These are phyloP conservation scores for Syngnathus floridae DNA, from an alignment of 2,113 vertebrate species.

Conservation along the genomic window DNA sequence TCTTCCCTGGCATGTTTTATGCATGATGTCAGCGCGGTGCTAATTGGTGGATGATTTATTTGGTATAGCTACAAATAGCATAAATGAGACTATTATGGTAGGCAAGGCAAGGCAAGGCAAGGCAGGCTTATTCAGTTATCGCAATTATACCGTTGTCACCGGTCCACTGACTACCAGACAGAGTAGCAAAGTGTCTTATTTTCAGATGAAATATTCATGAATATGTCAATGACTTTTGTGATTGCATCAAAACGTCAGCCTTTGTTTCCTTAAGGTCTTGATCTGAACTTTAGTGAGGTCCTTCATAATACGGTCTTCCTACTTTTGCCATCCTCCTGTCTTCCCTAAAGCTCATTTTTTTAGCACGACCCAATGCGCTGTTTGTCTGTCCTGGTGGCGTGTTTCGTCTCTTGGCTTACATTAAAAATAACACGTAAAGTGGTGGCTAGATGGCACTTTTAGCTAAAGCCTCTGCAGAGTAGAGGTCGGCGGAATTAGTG, in stretches of 20 bases:
- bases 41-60: background rate
- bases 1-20: background rate
- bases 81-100: background rate
- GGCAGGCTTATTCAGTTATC: background rate
- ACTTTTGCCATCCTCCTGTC: conserved; percentile 17
- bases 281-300: no score
- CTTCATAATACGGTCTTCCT: background rate
- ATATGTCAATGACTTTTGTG: no score
- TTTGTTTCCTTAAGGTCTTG: no score
- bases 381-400: conserved; percentile 27
- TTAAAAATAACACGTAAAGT: conserved; percentile 28
- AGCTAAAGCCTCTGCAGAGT: conserved; percentile 14
- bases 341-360: conserved; percentile 35
- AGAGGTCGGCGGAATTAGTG: conserved; percentile 46
- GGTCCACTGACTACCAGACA: background rate
- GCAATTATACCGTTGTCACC: no score
- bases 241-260: no score
- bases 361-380: conserved; percentile 18
- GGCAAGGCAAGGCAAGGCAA: no score
- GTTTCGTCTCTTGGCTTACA: conserved; percentile 48
- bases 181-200: conserved; percentile 9
- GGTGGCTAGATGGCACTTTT: conserved; percentile 20
- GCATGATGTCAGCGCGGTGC: background rate
- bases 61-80: background rate
- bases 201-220: background rate